Percentiles rank a stretch among this genome's conserved stretches.
Conservation (phyloP, 2,113 vertebrate genomes). For the Myodes glareolus region DNA sequence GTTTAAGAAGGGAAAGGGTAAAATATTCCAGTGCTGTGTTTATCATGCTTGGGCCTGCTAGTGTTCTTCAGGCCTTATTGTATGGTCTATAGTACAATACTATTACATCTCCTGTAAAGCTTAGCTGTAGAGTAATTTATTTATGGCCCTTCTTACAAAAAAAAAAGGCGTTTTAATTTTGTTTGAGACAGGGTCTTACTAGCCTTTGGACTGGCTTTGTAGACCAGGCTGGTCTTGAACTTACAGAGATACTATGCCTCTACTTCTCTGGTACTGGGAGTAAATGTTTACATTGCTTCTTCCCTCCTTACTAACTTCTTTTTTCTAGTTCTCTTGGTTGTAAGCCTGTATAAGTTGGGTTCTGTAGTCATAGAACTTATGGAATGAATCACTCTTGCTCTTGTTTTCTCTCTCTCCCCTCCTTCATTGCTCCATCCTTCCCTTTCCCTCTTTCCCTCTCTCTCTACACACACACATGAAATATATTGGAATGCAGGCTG, state of each 20-base stretch:
- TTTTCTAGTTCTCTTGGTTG: neutral
- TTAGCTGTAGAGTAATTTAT: neutral
- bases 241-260: neutral
- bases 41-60: neutral
- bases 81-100: neutral
- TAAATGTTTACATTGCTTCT: neutral
- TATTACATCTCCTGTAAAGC: neutral
- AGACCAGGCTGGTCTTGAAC: neutral
- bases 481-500: too few relatives aligned
- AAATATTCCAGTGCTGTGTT: neutral
- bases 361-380: too few relatives aligned
- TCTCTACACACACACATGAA: too few relatives aligned
- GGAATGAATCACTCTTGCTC: too few relatives aligned
- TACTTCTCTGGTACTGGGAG: neutral
- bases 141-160: neutral
- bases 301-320: neutral
- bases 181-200: neutral
- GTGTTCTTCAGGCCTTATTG: neutral
- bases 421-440: too few relatives aligned
- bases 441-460: too few relatives aligned
- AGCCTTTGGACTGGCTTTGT: neutral
- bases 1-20: neutral
- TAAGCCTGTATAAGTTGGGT: neutral
- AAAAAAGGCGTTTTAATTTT: neutral
- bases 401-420: too few relatives aligned